These are phyloP conservation scores for Sarotherodon lohbergeri DNA, from an alignment of 2,113 vertebrate genomes.

Conservation along the genomic window DNA sequence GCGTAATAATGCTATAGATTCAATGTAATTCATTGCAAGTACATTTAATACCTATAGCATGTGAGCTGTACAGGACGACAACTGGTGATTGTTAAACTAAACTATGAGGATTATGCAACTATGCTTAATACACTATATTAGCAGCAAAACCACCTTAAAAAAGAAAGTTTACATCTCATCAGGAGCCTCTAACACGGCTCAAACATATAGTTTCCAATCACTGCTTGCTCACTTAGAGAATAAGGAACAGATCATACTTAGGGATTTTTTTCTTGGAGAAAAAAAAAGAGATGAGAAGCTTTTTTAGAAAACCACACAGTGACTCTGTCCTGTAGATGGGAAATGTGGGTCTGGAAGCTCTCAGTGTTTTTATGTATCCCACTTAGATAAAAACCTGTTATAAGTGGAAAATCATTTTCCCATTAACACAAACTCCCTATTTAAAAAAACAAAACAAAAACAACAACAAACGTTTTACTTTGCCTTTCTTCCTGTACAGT, in stretches of 20 bases:
- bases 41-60: not conserved
- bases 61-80: rapidly evolving
- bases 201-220: not conserved
- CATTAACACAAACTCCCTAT: not conserved
- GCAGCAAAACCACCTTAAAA: not conserved
- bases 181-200: rapidly evolving
- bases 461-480: not conserved
- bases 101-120: not conserved
- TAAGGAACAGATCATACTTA: not conserved
- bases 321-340: not conserved
- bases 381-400: not conserved
- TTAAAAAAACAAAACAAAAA: not conserved
- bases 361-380: not conserved
- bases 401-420: not conserved
- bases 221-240: not conserved
- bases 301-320: not conserved
- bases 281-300: rapidly evolving
- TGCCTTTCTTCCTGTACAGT: not conserved
- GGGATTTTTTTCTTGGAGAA: not conserved
- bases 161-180: not conserved
- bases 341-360: not conserved
- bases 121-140: not conserved
- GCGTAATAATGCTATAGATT: not conserved
- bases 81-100: not conserved
- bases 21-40: rapidly evolving